Evolutionary conservation across 1,140 invertebrate species (phyloP), one percentile per base, ranked within the genome.

Genomic region (Acromyrmex echinatior): DNA sequence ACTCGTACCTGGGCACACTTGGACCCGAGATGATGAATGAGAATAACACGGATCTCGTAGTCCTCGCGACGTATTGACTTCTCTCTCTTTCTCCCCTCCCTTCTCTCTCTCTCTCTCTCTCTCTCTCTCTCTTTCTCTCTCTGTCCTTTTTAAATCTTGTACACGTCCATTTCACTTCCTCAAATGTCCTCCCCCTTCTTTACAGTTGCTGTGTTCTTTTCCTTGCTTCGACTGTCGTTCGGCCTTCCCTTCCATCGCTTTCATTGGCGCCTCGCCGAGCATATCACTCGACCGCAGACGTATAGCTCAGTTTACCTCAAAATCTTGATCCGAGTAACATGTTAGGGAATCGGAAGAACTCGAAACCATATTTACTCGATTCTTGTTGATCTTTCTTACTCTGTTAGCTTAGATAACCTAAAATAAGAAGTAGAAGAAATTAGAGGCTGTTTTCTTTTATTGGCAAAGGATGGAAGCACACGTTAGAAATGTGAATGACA

Each of bases 261-360:
- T 86, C 81, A 49, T 39, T 58, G 65, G 85, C 65, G 86, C 63
- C 77, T 90, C 76, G 62, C 49, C 77, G 56, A 88, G 82, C 53
- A 63, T 90, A 86, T 88, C 62, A 56, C 74, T 81, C n/a, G 81
- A 84, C 63, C 66, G 58, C 39, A 68, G 78, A 76, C 77, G 91
- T 90, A 88, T 84, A 77, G 70, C 28, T 73, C 91, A 92, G 91
- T 92, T 92, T 87, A 92, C 90, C 63, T 66, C 73, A 86, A 39
- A 76, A 91, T 82, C 70, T 86, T 90, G 88, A 87, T 79, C 86
- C 63, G 87, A 45, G 66, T 78, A 63, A 58, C 21, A 68, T 89
- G 49, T 35, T 25, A 18, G 5, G 62, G 68, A 3, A 3, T 21
- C 16, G 35, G 16, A 39, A 71, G n/a, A 56, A 51, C 3, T 0